Evolutionary conservation across 2,113 vertebrate species (phyloP).

Genomic region (Cyphomyrus plagiostoma): DNA sequence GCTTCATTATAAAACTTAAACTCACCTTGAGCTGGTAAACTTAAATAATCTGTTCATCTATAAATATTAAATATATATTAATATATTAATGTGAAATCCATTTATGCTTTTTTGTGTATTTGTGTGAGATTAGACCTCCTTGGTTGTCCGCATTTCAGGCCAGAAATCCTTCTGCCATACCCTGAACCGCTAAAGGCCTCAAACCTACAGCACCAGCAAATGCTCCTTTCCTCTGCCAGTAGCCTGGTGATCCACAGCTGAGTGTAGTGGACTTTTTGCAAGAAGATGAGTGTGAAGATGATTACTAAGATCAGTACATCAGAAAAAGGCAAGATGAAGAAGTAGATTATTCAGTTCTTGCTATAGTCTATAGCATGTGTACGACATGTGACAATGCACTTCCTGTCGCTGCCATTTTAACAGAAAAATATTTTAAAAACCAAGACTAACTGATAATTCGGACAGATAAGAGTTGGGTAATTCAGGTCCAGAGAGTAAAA

Average conservation of each 20-base stretch:
- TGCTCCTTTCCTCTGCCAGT: constrained; percentile 72
- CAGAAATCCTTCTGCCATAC: background rate
- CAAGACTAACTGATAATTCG: background rate
- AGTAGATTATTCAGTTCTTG: background rate
- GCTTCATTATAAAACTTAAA: background rate
- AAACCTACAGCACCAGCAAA: constrained; percentile 62
- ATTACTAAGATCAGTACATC: background rate
- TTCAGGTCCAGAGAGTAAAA: too few species aligned
- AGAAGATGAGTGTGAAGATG: background rate
- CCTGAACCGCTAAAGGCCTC: background rate
- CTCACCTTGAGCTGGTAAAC: background rate
- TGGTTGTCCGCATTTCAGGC: background rate
- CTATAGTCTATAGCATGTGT: background rate
- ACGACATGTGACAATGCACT: background rate
- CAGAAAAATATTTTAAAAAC: background rate
- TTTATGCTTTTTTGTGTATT: background rate
- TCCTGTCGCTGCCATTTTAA: background rate
- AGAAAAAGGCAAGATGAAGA: background rate
- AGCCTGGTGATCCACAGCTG: constrained; percentile 64
- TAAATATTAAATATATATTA: background rate
- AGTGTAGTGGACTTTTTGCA: constrained; percentile 3
- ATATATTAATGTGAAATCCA: background rate
- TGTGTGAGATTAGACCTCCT: background rate
- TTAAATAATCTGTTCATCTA: background rate
- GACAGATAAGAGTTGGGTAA: background rate